phyloP scores from a whole-genome alignment of 2,113 vertebrate species.

The Psammodynastes pulverulentus region DNA sequence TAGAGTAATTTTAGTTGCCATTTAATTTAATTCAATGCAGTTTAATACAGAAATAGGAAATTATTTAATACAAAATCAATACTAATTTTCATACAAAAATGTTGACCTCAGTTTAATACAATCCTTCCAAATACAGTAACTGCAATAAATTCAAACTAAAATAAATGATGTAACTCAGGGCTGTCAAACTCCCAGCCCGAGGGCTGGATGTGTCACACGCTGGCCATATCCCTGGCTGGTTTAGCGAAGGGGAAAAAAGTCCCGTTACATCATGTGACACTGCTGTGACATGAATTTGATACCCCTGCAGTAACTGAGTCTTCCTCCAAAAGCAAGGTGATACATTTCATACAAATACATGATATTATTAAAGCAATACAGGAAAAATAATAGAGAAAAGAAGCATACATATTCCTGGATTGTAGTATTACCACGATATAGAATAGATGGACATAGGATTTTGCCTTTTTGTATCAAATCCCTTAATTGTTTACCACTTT shows the following conservation, averaged over 20 bases:
- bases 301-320: neutral
- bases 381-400: neutral
- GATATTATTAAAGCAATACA: neutral
- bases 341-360: neutral
- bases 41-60: neutral
- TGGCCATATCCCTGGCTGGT: no score
- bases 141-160: no score
- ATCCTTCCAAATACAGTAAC: neutral
- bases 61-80: neutral
- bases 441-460: neutral
- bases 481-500: neutral
- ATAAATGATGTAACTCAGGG: neutral
- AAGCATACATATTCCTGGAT: neutral
- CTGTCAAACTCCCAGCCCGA: no score
- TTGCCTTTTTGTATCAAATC: neutral
- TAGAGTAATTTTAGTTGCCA: neutral
- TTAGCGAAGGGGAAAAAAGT: no score
- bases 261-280: no score
- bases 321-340: neutral
- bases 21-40: neutral
- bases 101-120: neutral
- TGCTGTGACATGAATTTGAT: no score
- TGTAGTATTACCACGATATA: neutral
- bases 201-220: no score
- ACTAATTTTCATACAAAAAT: neutral